Evolutionary conservation across 2,888 invertebrate species (phyloP).

Genomic region (Neuroscelio doddi): DNA sequence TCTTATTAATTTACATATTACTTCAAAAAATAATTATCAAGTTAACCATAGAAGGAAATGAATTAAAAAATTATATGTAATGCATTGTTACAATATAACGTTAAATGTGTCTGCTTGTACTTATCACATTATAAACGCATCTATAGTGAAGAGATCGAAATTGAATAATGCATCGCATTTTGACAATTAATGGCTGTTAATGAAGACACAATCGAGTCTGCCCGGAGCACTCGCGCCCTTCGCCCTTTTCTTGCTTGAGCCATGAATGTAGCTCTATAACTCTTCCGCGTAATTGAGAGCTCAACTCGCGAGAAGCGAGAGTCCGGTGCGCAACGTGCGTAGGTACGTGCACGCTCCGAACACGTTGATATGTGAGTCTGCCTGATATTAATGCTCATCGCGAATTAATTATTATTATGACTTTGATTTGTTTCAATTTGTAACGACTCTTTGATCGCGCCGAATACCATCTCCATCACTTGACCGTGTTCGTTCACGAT

Average conservation of each 20-base stretch:
- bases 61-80: no score
- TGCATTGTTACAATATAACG: no score
- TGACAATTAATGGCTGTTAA: slow-evolving; percentile 69
- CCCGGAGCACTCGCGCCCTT: slow-evolving; percentile 53
- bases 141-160: slow-evolving; percentile 43
- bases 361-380: slow-evolving; percentile 54
- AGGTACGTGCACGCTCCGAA: slow-evolving; percentile 29
- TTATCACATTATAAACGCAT: no score
- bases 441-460: slow-evolving; percentile 64
- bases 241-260: slow-evolving; percentile 39
- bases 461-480: slow-evolving; percentile 64
- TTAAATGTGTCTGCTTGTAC: no score
- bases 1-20: no score
- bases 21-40: no score
- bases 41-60: no score
- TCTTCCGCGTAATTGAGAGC: slow-evolving; percentile 63
- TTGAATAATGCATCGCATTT: slow-evolving; percentile 64
- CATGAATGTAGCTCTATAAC: slow-evolving; percentile 33
- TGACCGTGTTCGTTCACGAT: slow-evolving; percentile 42
- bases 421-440: slow-evolving; percentile 70
- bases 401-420: slow-evolving; percentile 70
- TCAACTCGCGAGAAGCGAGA: slow-evolving; percentile 56
- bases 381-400: slow-evolving; percentile 64
- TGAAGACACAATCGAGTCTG: slow-evolving; percentile 65
- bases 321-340: slow-evolving; percentile 39